phyloP scores from a whole-genome alignment of 2,113 vertebrate genomes.

The Gymnorhina tibicen region DNA sequence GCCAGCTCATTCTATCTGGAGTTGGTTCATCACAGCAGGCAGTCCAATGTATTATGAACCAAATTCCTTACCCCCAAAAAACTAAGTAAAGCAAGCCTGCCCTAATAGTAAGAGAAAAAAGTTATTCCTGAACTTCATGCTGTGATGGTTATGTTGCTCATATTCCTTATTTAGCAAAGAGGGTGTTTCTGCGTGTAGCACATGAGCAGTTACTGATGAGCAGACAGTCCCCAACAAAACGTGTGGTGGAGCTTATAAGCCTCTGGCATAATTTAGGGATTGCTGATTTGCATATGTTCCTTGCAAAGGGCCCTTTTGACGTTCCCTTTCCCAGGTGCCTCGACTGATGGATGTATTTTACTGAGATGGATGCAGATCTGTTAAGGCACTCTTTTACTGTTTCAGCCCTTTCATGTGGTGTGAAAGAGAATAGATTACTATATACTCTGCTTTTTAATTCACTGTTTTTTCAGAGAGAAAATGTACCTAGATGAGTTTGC shows the following conservation, averaged over 20 bases:
- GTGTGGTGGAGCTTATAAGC: not conserved
- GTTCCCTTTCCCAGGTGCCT: not conserved
- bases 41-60: not conserved
- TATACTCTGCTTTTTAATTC: not conserved
- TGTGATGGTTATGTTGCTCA: not conserved
- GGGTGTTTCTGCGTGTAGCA: not conserved
- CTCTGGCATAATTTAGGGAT: not conserved
- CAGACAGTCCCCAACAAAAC: not conserved
- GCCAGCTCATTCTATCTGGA: not conserved
- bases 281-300: fast-evolving
- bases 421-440: not conserved
- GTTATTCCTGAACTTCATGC: not conserved
- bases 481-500: not conserved
- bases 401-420: not conserved
- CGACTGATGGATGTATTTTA: not conserved
- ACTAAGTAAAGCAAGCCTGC: not conserved
- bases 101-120: not conserved
- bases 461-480: not conserved
- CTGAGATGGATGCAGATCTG: not conserved
- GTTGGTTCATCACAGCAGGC: not conserved
- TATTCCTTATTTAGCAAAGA: not conserved
- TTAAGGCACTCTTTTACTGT: not conserved
- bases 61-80: fast-evolving
- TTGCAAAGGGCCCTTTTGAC: not conserved
- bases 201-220: not conserved